Evolutionary conservation across 1,140 invertebrate genomes (phyloP).

Genomic region (Melitaea cinxia): DNA sequence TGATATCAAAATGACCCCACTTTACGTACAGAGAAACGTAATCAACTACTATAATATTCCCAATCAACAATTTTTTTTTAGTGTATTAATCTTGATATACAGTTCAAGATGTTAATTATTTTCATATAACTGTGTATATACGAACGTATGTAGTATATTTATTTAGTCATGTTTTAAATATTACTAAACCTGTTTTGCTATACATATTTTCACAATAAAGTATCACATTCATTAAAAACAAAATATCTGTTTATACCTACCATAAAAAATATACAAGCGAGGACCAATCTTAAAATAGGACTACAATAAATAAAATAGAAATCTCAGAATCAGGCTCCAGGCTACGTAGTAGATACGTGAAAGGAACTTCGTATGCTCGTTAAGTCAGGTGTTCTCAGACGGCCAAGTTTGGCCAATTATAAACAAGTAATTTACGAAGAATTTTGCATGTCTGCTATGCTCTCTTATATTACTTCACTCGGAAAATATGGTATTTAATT

Average conservation of each 20-base stretch:
- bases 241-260: too few relatives aligned
- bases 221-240: too few relatives aligned
- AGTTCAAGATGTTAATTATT: too few relatives aligned
- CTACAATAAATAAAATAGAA: slow-evolving; percentile 7
- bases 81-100: too few relatives aligned
- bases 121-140: too few relatives aligned
- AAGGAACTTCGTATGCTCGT: slow-evolving; percentile 28
- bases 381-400: slow-evolving; percentile 35
- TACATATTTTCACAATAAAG: too few relatives aligned
- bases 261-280: neutral
- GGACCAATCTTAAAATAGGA: neutral
- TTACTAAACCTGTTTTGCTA: too few relatives aligned
- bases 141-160: too few relatives aligned
- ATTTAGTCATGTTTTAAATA: too few relatives aligned
- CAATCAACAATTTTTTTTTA: too few relatives aligned
- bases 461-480: slow-evolving; percentile 19
- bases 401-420: slow-evolving; percentile 36
- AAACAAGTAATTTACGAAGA: slow-evolving; percentile 37
- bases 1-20: neutral
- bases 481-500: slow-evolving; percentile 1
- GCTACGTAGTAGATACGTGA: slow-evolving; percentile 18
- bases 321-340: slow-evolving; percentile 22
- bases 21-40: too few relatives aligned
- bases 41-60: too few relatives aligned
- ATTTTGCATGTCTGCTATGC: slow-evolving; percentile 33